These are phyloP conservation scores for Petrocephalus zakoni DNA, from an alignment of 2,113 vertebrate genomes.

Conservation along the genomic window DNA sequence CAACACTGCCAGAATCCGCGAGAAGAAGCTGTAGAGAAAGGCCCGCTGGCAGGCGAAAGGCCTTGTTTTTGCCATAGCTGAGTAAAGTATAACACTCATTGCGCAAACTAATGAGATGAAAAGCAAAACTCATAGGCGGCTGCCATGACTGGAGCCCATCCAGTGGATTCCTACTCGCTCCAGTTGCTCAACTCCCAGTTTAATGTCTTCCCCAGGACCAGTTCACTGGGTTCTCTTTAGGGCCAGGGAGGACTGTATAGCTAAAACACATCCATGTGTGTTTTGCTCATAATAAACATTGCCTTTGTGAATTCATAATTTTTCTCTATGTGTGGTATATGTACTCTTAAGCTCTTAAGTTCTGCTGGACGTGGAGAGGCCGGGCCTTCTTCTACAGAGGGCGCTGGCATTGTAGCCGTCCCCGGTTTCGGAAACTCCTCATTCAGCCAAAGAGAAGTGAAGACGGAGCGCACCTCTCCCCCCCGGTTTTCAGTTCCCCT, in stretches of 20 bases:
- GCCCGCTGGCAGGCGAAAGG: neutral
- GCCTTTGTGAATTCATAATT: neutral
- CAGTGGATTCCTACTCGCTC: neutral
- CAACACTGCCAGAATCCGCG: neutral
- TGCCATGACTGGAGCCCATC: neutral
- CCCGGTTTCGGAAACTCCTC: neutral
- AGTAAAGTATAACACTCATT: neutral
- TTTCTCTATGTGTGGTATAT: neutral
- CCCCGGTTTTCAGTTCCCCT: neutral
- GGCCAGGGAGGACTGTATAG: neutral
- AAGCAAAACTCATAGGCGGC: neutral
- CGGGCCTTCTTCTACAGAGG: neutral
- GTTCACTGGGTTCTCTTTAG: neutral
- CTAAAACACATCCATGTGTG: neutral
- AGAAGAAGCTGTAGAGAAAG: neutral
- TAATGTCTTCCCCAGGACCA: neutral
- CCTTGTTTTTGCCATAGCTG: slow-evolving; percentile 2
- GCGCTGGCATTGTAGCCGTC: neutral
- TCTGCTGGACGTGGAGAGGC: neutral
- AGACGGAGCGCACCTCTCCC: neutral
- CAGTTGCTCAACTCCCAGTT: slow-evolving; percentile 6
- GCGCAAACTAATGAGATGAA: slow-evolving; percentile 6
- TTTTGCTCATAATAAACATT: neutral
- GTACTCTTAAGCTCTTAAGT: neutral
- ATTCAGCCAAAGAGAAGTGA: neutral